A percentile compares a stretch with the other conserved stretches of the same genome.
Conservation (phyloP, 2,888 invertebrate genomes). For the Ophion costatus region DNA sequence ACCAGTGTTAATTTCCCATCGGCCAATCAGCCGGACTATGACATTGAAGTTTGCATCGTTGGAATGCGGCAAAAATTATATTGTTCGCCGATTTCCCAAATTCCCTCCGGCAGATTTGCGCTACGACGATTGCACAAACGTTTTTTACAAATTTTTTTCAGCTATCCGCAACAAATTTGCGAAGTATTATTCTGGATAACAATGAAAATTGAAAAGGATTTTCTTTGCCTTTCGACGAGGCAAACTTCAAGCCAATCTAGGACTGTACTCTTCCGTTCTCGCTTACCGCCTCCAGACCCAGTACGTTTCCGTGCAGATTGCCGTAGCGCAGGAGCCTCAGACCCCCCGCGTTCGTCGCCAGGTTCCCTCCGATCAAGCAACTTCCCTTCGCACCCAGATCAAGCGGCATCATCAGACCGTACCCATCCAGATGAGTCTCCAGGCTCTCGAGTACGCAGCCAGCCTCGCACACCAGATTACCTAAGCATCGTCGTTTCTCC, state of each 20-base stretch:
- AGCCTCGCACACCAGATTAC: constrained; percentile 93
- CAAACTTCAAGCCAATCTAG: no score
- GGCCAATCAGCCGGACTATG: background rate
- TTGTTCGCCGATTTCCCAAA: no score
- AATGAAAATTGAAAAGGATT: no score
- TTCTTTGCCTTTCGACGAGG: background rate
- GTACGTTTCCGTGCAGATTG: constrained; percentile 94
- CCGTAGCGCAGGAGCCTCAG: constrained; percentile 97
- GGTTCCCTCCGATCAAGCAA: constrained; percentile 97
- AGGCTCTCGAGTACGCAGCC: constrained; percentile 96
- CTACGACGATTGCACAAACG: background rate
- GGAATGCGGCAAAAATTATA: no score
- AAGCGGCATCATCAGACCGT: constrained; percentile 95
- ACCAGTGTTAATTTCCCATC: background rate
- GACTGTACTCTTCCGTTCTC: background rate
- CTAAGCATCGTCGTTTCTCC: constrained; percentile 80
- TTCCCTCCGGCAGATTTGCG: no score
- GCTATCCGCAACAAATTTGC: no score
- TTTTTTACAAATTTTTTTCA: background rate
- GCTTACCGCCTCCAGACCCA: constrained; percentile 96
- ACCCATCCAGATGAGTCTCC: constrained; percentile 89
- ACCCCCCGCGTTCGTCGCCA: constrained; percentile 98
- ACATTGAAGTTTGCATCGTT: no score
- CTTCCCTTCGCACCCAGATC: constrained; percentile 98
- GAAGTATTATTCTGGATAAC: no score